Percentiles rank a stretch among this genome's conserved stretches.
Evolutionary conservation across 2,113 vertebrate species (phyloP).

Genomic region (Tetrax tetrax): DNA sequence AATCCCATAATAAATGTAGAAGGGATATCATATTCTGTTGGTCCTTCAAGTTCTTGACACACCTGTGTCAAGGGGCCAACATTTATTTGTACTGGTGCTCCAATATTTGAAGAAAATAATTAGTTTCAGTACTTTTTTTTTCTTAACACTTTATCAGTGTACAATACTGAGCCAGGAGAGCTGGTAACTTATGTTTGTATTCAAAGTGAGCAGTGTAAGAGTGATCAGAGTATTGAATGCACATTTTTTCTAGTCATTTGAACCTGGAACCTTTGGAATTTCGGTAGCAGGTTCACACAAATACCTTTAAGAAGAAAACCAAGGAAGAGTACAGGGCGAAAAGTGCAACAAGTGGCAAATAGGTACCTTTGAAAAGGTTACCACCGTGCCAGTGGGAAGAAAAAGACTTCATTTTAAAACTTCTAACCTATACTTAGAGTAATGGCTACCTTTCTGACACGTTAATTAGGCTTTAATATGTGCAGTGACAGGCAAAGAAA

Average conservation of each 20-base stretch:
- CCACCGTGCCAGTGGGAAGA: neutral
- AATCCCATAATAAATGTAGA: neutral
- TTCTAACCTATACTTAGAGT: constrained; percentile 44
- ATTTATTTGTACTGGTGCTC: neutral
- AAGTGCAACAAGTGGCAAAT: constrained; percentile 61
- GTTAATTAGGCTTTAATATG: constrained; percentile 63
- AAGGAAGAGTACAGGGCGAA: neutral
- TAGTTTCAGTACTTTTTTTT: neutral
- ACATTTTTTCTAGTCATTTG: neutral
- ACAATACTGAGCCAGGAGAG: neutral
- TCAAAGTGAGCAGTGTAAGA: neutral
- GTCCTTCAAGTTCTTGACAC: neutral
- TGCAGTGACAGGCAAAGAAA: constrained; percentile 38
- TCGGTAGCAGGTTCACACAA: neutral
- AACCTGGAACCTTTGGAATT: neutral
- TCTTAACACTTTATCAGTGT: neutral
- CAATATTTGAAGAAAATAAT: neutral
- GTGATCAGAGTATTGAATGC: neutral
- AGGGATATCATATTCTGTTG: neutral
- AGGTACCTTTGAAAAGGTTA: constrained; percentile 7
- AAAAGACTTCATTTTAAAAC: neutral
- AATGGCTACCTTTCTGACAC: constrained; percentile 51
- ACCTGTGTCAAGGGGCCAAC: neutral
- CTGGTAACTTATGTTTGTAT: neutral
- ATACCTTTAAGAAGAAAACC: neutral